Evolutionary conservation across 2,797 vertebrate species (phyloP), one percentile per base, ranked within the genome.

Genomic region (Phataginus tetradactyla): DNA sequence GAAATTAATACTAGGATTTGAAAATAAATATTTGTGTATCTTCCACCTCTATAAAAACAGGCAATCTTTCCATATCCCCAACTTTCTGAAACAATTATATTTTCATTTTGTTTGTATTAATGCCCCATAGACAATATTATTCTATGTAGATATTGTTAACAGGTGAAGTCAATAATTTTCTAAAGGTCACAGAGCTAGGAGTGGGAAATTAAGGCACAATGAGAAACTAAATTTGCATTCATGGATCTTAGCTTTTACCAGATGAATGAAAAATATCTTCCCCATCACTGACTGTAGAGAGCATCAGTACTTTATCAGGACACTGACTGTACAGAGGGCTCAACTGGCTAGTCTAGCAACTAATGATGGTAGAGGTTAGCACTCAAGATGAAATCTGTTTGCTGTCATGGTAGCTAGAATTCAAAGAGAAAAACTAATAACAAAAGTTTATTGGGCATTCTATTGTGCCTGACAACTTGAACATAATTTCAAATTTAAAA

Each of bases 401-500:
- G 37, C 23, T 17, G 55, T 80, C 49, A 39, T 8, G 18, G 27
- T 34, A 71, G 5, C 3, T 34, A 87, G 4, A 85, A 61, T 71
- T 18, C 39, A 77, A 63, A 86, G 11, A 64, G 15, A 77, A 87
- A 63, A 37, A 42, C 32, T 23, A 53, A 68, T 64, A 5, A 7
- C 4, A 77, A 51, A 68, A 75, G 96, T 55, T 8, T 29, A 53
- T n/a, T 64, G 3, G 45, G 18, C 4, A 83, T 2, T 53, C 7
- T 69, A 29, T 90, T 74, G 17, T 69, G 12, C 7, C 12, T 74
- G 29, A 27, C 20, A 74, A 64, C 84, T 57, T 86, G 25, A 15
- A 64, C 57, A 51, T 42, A 83, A 57, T 86, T 80, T 93, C 27
- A 86, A 55, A 77, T 91, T 93, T 89, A 1, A 79, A 74, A 95